These are phyloP conservation scores for Mandrillus leucophaeus DNA, from an alignment of 2,113 vertebrate species.

Conservation along the genomic window DNA sequence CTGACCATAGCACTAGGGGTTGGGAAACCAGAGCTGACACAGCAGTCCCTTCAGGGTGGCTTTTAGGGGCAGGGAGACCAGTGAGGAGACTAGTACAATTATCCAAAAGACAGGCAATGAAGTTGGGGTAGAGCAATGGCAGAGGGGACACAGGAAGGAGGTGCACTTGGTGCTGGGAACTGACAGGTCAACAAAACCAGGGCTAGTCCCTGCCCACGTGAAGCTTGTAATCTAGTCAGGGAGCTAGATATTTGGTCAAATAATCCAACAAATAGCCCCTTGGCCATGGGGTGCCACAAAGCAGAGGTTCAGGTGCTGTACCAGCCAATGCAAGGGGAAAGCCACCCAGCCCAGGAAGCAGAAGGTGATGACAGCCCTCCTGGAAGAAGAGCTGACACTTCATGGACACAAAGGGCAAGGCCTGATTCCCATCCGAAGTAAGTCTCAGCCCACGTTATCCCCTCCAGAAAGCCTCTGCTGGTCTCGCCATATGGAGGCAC, in stretches of 20 bases:
- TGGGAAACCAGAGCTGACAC: not conserved
- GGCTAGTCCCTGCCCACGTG: not conserved
- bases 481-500: not conserved
- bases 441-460: not conserved
- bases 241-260: not conserved
- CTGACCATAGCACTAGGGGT: accelerated
- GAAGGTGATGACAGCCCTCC: not conserved
- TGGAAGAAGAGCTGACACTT: not conserved
- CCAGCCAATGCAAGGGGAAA: not conserved
- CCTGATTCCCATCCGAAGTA: not conserved
- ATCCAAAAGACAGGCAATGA: not conserved
- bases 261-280: not conserved
- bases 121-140: no score
- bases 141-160: not conserved
- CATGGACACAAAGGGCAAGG: not conserved
- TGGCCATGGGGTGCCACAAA: not conserved
- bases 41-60: not conserved
- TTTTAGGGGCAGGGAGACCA: not conserved
- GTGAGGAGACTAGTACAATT: not conserved
- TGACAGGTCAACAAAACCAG: not conserved
- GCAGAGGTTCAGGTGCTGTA: not conserved
- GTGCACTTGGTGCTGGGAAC: not conserved
- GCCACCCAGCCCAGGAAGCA: not conserved
- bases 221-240: not conserved
- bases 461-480: not conserved